Evolutionary conservation across 2,113 vertebrate species (phyloP), one percentile per base, ranked within the genome.

Genomic region (Zosterops lateralis): DNA sequence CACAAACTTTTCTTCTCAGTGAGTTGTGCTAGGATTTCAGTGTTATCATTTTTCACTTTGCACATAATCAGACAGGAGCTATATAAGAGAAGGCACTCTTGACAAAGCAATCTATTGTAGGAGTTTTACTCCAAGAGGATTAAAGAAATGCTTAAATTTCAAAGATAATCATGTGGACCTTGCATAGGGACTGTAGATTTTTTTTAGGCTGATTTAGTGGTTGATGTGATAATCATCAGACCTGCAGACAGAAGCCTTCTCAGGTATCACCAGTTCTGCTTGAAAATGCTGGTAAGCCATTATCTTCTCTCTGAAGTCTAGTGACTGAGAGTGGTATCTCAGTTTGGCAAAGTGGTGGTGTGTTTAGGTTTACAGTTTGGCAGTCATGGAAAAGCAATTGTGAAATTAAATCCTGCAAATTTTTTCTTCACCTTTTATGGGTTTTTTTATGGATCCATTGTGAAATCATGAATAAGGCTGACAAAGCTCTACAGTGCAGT

Each of bases 221-320:
- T 48, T 95, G 62, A 87, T 73, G 80, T 89, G 91, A 95, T 95
- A 96, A 87, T 95, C 54, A 90, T 90, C 88, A 82, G 40, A 81
- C 40, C 1, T 70, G 73, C 73, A 94, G 82, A 66, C 74, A 82
- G 93, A 86, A 88, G 31, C 38, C 68, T 89, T 93, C 93, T 96
- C 83, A 50, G 61, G 32, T 95, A 54, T 93, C 84, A 0, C 32
- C 25, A 20, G n/a, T 76, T 85, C 62, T 91, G 42, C 71, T 78
- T 92, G 58, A 57, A 93, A 87, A 58, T 56, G 14, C 44, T 92
- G 76, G 68, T 58, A 73, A 84, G 21, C 29, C 15, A 68, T 95
- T 95, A 51, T 86, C 21, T 62, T 87, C 34, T 84, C n/a, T 72
- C 77, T 84, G 29, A 84, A 75, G 50, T 78, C 76, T 54, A 7